Base-by-base conservation (phyloP, 2,888 invertebrate genomes). In the Metacarcinus magister region DNA sequence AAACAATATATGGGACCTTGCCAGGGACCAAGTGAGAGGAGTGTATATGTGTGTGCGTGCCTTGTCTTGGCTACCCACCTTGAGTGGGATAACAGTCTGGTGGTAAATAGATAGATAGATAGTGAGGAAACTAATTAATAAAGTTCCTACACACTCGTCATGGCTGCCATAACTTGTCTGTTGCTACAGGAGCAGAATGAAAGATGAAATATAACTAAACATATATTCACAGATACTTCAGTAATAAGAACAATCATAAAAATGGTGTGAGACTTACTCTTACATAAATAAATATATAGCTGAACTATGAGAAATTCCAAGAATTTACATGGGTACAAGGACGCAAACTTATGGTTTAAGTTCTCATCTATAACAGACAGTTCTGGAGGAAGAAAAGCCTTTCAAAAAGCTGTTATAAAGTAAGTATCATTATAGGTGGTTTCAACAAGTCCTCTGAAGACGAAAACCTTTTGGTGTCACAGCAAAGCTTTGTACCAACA, bases 251-350 rank as follows among this genome's bases (percentile, higher is more conserved):
- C 87, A 39, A 39, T 39, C 39, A 32, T 87, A 39, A 75, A 39
- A 16, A 87, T 87, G 39, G 39, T 87, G 39, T 39, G 39, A 87
- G 32, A 87, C 87, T 87, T 87, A 87, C 39, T 39, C 39, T 87
- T 87, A 87, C 32, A 32, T 87, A 87, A 87, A 87, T 87, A 87
- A 87, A 87, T 87, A 82, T 28, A 82, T n/a, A n/a, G 39, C 87
- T 39, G 87, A 87, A 87, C n/a, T 87, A 87, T 39, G 32, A 87
- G n/a, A 28, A 39, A 87, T 39, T 16, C n/a, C 75, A 87, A 87
- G 32, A 87, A 32, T 87, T 87, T 39, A 87, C 87, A 87, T 87
- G 87, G 39, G 16, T 87, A 39, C 39, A 39, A 39, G 19, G 82
- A 87, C 16, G 87, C 87, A 87, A 87, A 87, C 13, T 39, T 39